phyloP scores from a whole-genome alignment of 2,113 vertebrate genomes.

The Chaetura pelagica region DNA sequence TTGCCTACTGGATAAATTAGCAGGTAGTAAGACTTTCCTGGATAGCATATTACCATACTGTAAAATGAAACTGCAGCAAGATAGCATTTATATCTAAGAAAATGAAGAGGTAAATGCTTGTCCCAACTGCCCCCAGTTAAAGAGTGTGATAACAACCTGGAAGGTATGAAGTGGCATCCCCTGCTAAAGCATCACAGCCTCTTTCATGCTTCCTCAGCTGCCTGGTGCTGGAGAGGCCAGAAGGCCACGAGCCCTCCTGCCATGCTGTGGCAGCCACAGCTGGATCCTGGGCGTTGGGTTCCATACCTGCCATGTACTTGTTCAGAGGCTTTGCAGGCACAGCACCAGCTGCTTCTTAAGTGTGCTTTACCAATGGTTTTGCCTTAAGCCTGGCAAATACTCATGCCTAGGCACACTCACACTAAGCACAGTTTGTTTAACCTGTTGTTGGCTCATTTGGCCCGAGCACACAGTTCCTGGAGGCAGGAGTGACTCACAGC shows the following conservation, averaged over 20 bases:
- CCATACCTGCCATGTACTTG: neutral
- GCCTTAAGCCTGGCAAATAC: neutral
- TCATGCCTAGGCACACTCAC: neutral
- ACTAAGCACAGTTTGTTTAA: neutral
- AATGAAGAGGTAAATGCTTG: constrained; percentile 39
- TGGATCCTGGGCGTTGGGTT: too few relatives aligned
- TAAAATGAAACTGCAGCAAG: neutral
- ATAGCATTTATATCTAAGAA: constrained; percentile 41
- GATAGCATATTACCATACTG: neutral
- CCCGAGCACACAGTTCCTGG: rapidly evolving
- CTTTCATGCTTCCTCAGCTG: neutral
- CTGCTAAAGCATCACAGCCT: neutral
- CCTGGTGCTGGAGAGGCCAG: neutral
- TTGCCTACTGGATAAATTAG: constrained; percentile 63
- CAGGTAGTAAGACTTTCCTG: constrained; percentile 39
- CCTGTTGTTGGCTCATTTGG: neutral
- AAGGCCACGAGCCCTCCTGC: neutral
- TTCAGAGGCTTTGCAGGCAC: neutral
- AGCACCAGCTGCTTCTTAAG: neutral
- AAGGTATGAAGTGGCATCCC: neutral
- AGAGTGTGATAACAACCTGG: neutral
- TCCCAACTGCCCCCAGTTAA: constrained; percentile 1
- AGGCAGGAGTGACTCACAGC: rapidly evolving
- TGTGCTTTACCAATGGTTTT: neutral
- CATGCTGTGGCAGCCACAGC: too few relatives aligned